Base-by-base conservation (phyloP, 2,888 invertebrate species). In the Tryphoninae sp. region DNA sequence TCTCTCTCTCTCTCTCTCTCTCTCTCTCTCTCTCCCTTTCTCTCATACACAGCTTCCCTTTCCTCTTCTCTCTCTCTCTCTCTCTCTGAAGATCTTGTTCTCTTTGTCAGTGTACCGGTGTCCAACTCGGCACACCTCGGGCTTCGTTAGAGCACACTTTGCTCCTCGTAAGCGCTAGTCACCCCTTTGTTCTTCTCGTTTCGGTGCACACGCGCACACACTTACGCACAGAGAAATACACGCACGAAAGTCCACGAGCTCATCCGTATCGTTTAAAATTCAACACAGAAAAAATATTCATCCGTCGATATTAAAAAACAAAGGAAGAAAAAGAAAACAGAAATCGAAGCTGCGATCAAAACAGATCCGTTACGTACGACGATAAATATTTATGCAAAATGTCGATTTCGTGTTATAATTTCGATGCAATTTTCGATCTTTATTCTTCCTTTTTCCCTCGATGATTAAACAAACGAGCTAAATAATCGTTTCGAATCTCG, bases 131-230 rank as follows among this genome's bases (percentile, higher is more conserved):
- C 69, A 53, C 68, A 45, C 16, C 45, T 58, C 58, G 22, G 69
- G 58, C 42, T 42, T 59, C 58, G 23, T 6, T 71, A 45, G 23
- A 42, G 58, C 23, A 22, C 16, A 59, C 58, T 71, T 71, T 58
- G 22, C 69, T 59, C 33, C 23, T n/a, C 7, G 22, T 40, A 23
- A 71, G 13, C 53, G 16, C 40, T 42, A 58, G 42, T 40, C 58
- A 13, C 45, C 33, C 42, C 69, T 71, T 71, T 71, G 69, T 71
- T 58, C 69, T 19, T 22, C 19, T 62, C 62, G 62, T 72, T 33
- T 73, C 73, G 62, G 62, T 40, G 26, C 62, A 40, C 11, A 22
- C 62, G 42, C 61, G 51, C 62, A 26, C 73, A 33, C 22, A 7
- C 45, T 45, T 13, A 45, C 13, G 45, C 13, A 45, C 13, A 33